Evolutionary conservation across 2,113 vertebrate genomes (phyloP).

Genomic region (Melanocharis versteri): DNA sequence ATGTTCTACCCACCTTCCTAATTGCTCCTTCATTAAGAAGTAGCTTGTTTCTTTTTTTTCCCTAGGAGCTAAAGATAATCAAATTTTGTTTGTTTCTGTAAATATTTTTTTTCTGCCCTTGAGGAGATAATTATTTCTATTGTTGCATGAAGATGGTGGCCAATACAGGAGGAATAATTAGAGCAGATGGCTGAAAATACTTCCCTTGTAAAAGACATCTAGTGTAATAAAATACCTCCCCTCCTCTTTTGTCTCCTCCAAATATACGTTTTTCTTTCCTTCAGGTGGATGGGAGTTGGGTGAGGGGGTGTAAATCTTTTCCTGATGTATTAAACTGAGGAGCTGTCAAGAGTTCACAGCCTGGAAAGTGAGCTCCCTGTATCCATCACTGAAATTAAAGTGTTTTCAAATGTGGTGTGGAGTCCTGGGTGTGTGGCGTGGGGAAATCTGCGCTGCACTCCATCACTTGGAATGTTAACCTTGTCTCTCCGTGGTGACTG

Average conservation of each 20-base stretch:
- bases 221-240: slow-evolving; percentile 51
- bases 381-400: slow-evolving; percentile 80
- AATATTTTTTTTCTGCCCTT: slow-evolving; percentile 68
- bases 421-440: slow-evolving; percentile 61
- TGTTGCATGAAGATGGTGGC: slow-evolving; percentile 74
- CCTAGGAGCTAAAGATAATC: slow-evolving; percentile 74
- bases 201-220: slow-evolving; percentile 60
- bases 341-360: slow-evolving; percentile 74
- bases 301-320: slow-evolving; percentile 55
- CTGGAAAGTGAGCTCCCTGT: slow-evolving; percentile 59
- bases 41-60: slow-evolving; percentile 62
- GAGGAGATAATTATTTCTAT: slow-evolving; percentile 78
- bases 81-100: slow-evolving; percentile 77
- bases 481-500: slow-evolving; percentile 75
- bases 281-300: slow-evolving; percentile 60
- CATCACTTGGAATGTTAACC: slow-evolving; percentile 81
- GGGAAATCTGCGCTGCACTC: slow-evolving; percentile 68
- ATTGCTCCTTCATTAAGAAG: slow-evolving; percentile 71
- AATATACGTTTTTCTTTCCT: slow-evolving; percentile 61
- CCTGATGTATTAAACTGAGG: slow-evolving; percentile 62
- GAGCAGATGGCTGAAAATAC: slow-evolving; percentile 75
- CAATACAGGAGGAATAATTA: slow-evolving; percentile 76
- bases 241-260: slow-evolving; percentile 47
- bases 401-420: slow-evolving; percentile 61
- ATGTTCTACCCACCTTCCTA: slow-evolving; percentile 67